Conservation (phyloP, 2,888 invertebrate genomes). For the Diplazon laetatorius region DNA sequence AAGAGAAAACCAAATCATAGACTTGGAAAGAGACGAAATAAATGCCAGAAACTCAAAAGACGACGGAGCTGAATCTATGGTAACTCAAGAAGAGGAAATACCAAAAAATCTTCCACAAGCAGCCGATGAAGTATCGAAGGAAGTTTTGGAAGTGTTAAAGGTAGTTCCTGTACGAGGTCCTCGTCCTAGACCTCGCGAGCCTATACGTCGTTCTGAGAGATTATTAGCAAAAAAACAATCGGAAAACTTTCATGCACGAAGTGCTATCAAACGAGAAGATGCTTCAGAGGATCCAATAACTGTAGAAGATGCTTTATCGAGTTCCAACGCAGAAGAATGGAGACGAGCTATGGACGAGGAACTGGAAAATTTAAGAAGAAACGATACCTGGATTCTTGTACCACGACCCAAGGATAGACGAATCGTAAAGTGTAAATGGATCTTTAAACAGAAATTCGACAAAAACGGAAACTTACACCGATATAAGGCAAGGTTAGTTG, state of each 20-base stretch:
- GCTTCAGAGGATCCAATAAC: background rate
- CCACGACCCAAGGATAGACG: constrained; percentile 5
- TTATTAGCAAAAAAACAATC: background rate
- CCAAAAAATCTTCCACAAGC: too few species aligned
- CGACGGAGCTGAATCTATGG: too few species aligned
- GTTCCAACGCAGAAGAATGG: background rate
- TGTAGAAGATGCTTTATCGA: constrained; percentile 7
- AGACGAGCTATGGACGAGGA: background rate
- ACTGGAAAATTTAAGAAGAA: background rate
- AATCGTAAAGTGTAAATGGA: constrained; percentile 12
- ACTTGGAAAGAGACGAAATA: too few species aligned
- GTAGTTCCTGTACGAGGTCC: too few species aligned
- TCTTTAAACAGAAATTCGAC: constrained; percentile 4
- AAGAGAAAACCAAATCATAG: too few species aligned
- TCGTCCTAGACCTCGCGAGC: background rate
- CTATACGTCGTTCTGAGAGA: constrained; percentile 4
- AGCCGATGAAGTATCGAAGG: background rate
- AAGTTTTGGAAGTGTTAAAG: background rate
- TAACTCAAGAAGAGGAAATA: too few species aligned
- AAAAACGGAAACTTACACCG: constrained; percentile 7
- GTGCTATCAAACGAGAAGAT: constrained; percentile 1
- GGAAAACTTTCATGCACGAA: background rate
- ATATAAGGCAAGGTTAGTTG: constrained; percentile 11
- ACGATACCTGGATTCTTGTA: background rate
- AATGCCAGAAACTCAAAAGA: too few species aligned